Conservation (phyloP, 2,113 vertebrate genomes). For the Chamaea fasciata region DNA sequence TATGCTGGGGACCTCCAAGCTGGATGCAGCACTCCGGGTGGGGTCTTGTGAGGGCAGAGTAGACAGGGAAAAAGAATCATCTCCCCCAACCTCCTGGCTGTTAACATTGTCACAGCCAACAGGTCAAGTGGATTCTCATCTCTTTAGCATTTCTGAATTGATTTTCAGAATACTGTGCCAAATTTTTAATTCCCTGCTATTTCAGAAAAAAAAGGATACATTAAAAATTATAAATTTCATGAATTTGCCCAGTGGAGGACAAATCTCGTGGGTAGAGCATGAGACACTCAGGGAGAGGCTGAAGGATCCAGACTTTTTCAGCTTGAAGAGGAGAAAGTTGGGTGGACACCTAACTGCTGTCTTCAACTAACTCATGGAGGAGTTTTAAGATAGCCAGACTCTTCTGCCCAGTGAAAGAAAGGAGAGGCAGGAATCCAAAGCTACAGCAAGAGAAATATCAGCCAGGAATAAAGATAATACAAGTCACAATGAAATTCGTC, state of each 20-base stretch:
- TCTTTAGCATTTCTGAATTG: not conserved
- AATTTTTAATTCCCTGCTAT: not conserved
- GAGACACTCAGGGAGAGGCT: not conserved
- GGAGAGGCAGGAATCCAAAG: not conserved
- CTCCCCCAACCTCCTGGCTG: not conserved
- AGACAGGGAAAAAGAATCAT: not conserved
- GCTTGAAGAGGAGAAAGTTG: not conserved
- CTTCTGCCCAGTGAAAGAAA: not conserved
- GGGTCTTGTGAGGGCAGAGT: not conserved
- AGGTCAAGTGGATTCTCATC: not conserved
- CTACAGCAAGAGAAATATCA: not conserved
- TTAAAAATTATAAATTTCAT: not conserved
- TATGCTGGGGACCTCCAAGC: accelerated
- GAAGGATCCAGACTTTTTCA: not conserved
- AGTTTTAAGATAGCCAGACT: not conserved
- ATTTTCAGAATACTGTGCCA: not conserved
- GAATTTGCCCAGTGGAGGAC: not conserved
- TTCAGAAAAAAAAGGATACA: not conserved
- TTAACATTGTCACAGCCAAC: not conserved
- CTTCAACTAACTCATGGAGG: not conserved
- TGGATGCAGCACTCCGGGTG: not conserved
- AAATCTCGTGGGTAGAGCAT: not conserved
- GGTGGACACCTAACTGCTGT: not conserved
- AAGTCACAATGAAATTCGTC: not conserved
- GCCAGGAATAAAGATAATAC: not conserved